Evolutionary conservation across 2,797 vertebrate species (phyloP).

Genomic region (Manis pentadactyla): DNA sequence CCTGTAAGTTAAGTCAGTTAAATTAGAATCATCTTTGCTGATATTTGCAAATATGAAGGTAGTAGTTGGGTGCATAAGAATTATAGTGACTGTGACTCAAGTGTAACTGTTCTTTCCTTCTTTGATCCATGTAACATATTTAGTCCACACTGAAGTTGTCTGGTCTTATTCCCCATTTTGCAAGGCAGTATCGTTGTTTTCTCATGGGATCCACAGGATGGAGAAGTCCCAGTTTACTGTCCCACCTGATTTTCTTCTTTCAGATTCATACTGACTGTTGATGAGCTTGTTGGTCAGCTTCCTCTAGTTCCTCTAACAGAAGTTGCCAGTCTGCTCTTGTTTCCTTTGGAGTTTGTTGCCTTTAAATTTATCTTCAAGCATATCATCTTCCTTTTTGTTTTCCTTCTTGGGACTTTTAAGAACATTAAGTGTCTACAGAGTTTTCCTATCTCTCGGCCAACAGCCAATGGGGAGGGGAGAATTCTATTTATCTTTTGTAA

Average conservation of each 20-base stretch:
- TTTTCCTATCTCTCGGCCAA: slow-evolving; percentile 85
- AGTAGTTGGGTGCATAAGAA: slow-evolving; percentile 91
- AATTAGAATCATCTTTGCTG: slow-evolving; percentile 94
- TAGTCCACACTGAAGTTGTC: slow-evolving; percentile 91
- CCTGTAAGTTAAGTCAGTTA: slow-evolving; percentile 91
- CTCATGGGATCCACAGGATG: slow-evolving; percentile 89
- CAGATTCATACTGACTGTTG: slow-evolving; percentile 92
- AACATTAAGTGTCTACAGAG: slow-evolving; percentile 86
- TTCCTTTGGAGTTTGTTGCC: slow-evolving; percentile 89
- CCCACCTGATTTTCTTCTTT: slow-evolving; percentile 91
- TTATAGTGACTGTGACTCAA: slow-evolving; percentile 93
- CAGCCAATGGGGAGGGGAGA: slow-evolving; percentile 63
- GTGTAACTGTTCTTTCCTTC: slow-evolving; percentile 94
- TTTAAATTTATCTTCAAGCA: slow-evolving; percentile 91
- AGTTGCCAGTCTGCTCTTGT: slow-evolving; percentile 92
- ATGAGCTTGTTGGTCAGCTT: slow-evolving; percentile 90
- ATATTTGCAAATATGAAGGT: slow-evolving; percentile 95
- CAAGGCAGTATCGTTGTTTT: slow-evolving; percentile 85
- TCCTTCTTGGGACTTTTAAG: slow-evolving; percentile 87
- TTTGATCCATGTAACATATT: slow-evolving; percentile 93
- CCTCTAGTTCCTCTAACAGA: slow-evolving; percentile 91
- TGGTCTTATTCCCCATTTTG: slow-evolving; percentile 92
- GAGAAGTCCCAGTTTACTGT: slow-evolving; percentile 92
- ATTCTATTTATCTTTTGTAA: slow-evolving; percentile 89
- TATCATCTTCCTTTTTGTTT: slow-evolving; percentile 92